phyloP scores from a whole-genome alignment of 37 sponge, comb jelly and placozoan genomes.

The Aphrocallistes beatrix region DNA sequence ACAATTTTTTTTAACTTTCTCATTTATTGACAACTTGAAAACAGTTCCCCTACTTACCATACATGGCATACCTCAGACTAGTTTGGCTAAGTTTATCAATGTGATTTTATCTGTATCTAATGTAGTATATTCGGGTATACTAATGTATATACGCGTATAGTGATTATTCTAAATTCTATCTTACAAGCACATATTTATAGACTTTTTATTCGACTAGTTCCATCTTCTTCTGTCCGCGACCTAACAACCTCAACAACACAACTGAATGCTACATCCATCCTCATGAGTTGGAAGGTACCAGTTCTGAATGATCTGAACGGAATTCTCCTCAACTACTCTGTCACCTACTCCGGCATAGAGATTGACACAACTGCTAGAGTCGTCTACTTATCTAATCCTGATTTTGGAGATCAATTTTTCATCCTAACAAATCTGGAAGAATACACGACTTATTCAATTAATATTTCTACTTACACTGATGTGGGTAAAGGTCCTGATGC shows the following conservation, averaged over 20 bases:
- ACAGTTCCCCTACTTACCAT: no score
- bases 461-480: background rate
- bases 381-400: background rate
- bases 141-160: no score
- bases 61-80: no score
- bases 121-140: no score
- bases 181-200: no score
- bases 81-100: no score
- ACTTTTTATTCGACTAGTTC: background rate
- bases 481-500: slow-evolving; percentile 17
- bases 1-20: no score
- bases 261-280: background rate
- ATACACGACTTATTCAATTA: slow-evolving; percentile 1
- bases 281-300: background rate
- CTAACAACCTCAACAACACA: slow-evolving; percentile 1
- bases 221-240: slow-evolving; percentile 8
- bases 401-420: background rate
- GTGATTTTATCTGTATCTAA: no score
- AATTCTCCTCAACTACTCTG: background rate
- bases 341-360: slow-evolving; percentile 15
- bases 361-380: slow-evolving; percentile 6
- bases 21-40: no score
- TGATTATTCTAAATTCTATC: no score
- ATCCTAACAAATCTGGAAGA: background rate
- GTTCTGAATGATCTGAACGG: slow-evolving; percentile 12